Evolutionary conservation across 2,797 vertebrate species (phyloP).

Genomic region (Hydrolagus colliei): DNA sequence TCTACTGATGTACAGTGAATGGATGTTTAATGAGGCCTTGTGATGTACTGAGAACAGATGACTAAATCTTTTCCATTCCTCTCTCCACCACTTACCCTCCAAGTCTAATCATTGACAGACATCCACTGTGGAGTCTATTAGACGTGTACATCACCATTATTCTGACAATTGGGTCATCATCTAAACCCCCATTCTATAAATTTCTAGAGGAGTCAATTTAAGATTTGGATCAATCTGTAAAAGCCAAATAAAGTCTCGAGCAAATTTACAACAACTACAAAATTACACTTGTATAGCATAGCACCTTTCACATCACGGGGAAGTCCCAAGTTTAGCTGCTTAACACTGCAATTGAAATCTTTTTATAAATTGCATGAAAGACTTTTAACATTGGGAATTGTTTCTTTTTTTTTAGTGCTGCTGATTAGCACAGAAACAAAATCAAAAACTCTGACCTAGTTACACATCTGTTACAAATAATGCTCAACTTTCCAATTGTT

Average conservation of each 20-base stretch:
- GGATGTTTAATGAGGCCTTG: neutral
- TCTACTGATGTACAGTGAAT: too few relatives aligned
- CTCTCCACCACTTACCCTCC: neutral
- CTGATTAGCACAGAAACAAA: conserved; percentile 2
- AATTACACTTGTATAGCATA: too few relatives aligned
- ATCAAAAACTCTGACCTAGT: neutral
- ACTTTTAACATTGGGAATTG: neutral
- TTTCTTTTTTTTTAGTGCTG: neutral
- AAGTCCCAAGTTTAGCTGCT: too few relatives aligned
- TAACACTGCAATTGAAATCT: too few relatives aligned
- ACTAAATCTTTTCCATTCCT: neutral
- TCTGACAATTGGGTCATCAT: neutral
- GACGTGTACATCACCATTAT: neutral
- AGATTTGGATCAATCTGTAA: neutral
- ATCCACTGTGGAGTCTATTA: neutral
- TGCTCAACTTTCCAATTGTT: neutral
- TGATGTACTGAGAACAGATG: neutral
- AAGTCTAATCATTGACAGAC: neutral
- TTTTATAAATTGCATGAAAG: too few relatives aligned
- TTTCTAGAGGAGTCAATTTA: too few relatives aligned
- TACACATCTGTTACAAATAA: conserved; percentile 19
- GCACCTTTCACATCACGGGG: too few relatives aligned
- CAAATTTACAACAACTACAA: too few relatives aligned
- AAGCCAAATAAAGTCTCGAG: neutral
- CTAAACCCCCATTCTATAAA: neutral